Evolutionary conservation across 2,888 invertebrate species (phyloP), one percentile per base, ranked within the genome.

Genomic region (Salpingus planirostris): DNA sequence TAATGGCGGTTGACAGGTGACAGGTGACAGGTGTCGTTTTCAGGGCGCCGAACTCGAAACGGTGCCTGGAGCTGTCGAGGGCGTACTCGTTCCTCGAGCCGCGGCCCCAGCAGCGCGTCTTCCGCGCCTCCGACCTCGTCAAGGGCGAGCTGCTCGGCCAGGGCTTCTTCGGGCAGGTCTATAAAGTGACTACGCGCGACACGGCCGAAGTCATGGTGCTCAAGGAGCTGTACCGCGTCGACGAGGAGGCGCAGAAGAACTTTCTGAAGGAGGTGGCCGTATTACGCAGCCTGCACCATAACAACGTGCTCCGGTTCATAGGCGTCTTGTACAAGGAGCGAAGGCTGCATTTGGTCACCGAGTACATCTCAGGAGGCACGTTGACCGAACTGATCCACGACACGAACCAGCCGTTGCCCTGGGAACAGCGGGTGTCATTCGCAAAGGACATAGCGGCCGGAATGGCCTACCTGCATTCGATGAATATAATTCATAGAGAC

Each of bases 261-360:
- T 95, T 95, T 59, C 70, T 95, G 18, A 92, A 93, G 66, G 95
- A 95, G 77, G 91, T 92, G 33, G 93, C 93, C 2, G 92, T 95
- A 13, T 67, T 95, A 22, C 76, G 93, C 8, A 88, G 88, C 24
- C 69, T 95, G 40, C 78, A 82, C 50, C 93, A 95, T 66, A 80
- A 83, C 13, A 91, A 93, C 66, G 92, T 95, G 24, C 68, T 95
- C 21, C 76, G 86, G 23, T 92, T 93, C 61, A 84, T 91, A 42
- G 95, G 95, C 1, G 92, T 95, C 1, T 68, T 95, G 44, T 93
- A 93, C 68, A 89, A 88, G 60, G 92, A 93, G 50, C 84, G 89
- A 57, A 80, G 89, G 31, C 67, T 95, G 40, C 91, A 92, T 57
- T 73, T 95, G 42, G 86, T 95, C 31, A 93, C 93, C 0, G 95